Percentiles rank a stretch among this genome's conserved stretches.
These are phyloP conservation scores for Aethina tumida DNA, from an alignment of 1,140 invertebrate species.

Conservation along the genomic window DNA sequence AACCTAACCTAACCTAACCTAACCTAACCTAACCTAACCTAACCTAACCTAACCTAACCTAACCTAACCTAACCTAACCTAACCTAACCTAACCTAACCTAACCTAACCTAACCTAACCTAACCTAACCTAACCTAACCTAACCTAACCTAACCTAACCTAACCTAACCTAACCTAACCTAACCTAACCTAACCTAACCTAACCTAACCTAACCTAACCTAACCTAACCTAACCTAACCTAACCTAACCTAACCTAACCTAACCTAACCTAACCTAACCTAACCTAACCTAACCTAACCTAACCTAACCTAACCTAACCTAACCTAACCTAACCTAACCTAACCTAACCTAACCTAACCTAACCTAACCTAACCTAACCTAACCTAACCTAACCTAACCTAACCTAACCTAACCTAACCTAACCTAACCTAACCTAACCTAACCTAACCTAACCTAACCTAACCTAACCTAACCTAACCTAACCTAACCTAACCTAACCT, in stretches of 20 bases:
- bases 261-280: slow-evolving; percentile 13
- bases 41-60: slow-evolving; percentile 31
- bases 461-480: slow-evolving; percentile 7
- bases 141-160: slow-evolving; percentile 7
- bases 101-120: slow-evolving; percentile 7
- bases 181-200: background rate
- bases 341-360: slow-evolving; percentile 5
- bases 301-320: slow-evolving; percentile 1
- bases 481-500: slow-evolving; percentile 6
- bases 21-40: slow-evolving; percentile 22
- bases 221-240: slow-evolving; percentile 4
- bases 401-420: slow-evolving; percentile 6
- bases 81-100: slow-evolving; percentile 13
- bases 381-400: slow-evolving; percentile 7
- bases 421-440: slow-evolving; percentile 7
- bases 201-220: slow-evolving; percentile 1
- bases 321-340: slow-evolving; percentile 7
- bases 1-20: background rate
- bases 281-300: slow-evolving; percentile 5
- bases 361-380: slow-evolving; percentile 7
- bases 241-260: slow-evolving; percentile 7
- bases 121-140: slow-evolving; percentile 7
- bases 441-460: slow-evolving; percentile 7
- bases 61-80: slow-evolving; percentile 30
- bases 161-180: slow-evolving; percentile 5